Evolutionary conservation across 2,797 vertebrate species (phyloP).

Genomic region (Leptoclinus maculatus): DNA sequence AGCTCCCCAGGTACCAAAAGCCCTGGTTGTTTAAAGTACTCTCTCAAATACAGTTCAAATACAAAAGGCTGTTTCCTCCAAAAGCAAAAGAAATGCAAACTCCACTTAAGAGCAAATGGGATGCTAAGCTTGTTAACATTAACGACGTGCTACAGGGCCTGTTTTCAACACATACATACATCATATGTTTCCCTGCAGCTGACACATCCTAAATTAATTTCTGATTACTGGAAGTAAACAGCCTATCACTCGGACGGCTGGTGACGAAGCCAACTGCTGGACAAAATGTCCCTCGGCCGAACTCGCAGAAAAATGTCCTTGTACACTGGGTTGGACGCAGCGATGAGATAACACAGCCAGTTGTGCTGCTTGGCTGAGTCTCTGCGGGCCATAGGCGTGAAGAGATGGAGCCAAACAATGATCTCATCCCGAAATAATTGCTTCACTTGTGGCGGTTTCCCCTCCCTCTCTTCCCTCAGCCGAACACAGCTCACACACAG

Average conservation of each 20-base stretch:
- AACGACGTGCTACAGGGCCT: conserved; percentile 50
- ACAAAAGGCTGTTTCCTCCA: conserved; percentile 24
- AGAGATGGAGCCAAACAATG: conserved; percentile 88
- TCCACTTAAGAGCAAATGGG: conserved; percentile 32
- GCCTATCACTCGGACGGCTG: conserved; percentile 33
- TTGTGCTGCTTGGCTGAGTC: conserved; percentile 79
- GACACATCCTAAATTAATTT: conserved; percentile 51
- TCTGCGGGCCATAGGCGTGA: conserved; percentile 85
- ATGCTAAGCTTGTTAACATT: conserved; percentile 64
- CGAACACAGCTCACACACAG: conserved; percentile 75
- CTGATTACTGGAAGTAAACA: conserved; percentile 44
- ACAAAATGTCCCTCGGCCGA: conserved; percentile 68
- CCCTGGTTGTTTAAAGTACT: conserved; percentile 44
- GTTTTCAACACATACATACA: conserved; percentile 59
- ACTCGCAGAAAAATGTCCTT: conserved; percentile 68
- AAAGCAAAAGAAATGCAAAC: conserved; percentile 43
- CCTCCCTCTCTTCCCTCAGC: conserved; percentile 69
- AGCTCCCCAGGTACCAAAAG: conserved; percentile 32
- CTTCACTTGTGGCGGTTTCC: conserved; percentile 83
- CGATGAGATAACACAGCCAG: conserved; percentile 81
- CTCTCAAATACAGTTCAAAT: conserved; percentile 33
- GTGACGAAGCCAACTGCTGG: conserved; percentile 51
- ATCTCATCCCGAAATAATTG: conserved; percentile 88
- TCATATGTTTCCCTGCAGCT: conserved; percentile 44
- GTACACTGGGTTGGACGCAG: conserved; percentile 61